phyloP scores from a whole-genome alignment of 2,888 invertebrate genomes.

The Aethes cnicana region DNA sequence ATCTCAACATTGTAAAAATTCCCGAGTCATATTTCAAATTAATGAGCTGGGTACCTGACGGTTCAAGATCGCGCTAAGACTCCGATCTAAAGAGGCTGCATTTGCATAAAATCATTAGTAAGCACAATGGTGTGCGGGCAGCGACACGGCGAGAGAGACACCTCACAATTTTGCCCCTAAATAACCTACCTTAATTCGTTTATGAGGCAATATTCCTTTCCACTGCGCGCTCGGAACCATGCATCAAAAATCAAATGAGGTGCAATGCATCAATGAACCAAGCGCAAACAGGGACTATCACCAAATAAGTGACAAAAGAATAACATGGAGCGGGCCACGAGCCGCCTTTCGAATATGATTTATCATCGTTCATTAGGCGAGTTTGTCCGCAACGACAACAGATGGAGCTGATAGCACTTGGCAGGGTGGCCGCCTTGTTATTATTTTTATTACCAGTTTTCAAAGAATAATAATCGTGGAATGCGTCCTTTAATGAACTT shows the following conservation, averaged over 20 bases:
- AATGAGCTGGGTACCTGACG: conserved; percentile 81
- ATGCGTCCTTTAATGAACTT: conserved; percentile 82
- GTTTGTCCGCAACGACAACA: conserved; percentile 83
- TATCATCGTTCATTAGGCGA: conserved; percentile 83
- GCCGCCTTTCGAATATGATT: conserved; percentile 82
- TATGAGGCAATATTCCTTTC: conserved; percentile 24
- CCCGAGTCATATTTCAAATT: conserved; percentile 79
- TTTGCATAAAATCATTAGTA: conserved; percentile 83
- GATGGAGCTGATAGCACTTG: conserved; percentile 83
- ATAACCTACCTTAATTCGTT: conserved; percentile 48
- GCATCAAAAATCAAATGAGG: neutral
- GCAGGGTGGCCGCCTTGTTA: conserved; percentile 82
- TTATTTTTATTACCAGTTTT: conserved; percentile 82
- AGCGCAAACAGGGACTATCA: neutral
- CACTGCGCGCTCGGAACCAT: conserved; percentile 42
- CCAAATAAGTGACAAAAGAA: conserved; percentile 47
- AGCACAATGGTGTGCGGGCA: conserved; percentile 80
- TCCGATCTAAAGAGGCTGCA: conserved; percentile 82
- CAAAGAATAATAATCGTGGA: conserved; percentile 82
- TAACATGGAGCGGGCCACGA: conserved; percentile 61
- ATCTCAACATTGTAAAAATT: conserved; percentile 62
- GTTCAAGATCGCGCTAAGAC: conserved; percentile 81
- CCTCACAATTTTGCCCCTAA: conserved; percentile 68
- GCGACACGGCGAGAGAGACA: conserved; percentile 76
- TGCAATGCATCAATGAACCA: conserved; percentile 25